A percentile compares a stretch with the other conserved stretches of the same genome.
Evolutionary conservation across 2,797 vertebrate genomes (phyloP).

Genomic region (Gymnothorax reevesii): DNA sequence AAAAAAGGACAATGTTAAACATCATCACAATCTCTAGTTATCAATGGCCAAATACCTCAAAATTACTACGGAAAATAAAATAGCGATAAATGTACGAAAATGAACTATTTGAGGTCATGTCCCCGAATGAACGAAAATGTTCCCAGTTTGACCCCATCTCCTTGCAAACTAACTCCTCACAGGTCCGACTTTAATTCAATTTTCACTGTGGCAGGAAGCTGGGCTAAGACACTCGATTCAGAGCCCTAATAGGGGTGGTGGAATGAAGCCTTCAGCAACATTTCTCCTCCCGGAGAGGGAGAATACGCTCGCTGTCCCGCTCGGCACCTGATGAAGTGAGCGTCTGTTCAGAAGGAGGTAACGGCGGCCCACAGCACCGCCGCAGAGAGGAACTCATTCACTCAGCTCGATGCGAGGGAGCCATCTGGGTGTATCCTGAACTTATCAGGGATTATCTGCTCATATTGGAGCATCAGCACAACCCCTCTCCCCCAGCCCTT

Average conservation of each 20-base stretch:
- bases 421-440: conserved; percentile 37
- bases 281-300: conserved; percentile 74
- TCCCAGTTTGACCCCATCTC: conserved; percentile 18
- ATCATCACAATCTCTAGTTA: conserved; percentile 24
- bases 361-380: conserved; percentile 50
- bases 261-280: conserved; percentile 78
- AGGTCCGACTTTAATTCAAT: conserved; percentile 70
- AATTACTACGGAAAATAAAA: neutral
- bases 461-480: conserved; percentile 48
- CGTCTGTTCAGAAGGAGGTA: conserved; percentile 48
- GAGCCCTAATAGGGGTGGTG: conserved; percentile 45
- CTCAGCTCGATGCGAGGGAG: conserved; percentile 37
- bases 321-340: conserved; percentile 60
- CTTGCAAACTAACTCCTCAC: conserved; percentile 49
- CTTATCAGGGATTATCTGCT: conserved; percentile 61
- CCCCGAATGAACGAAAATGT: conserved; percentile 4
- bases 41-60: neutral
- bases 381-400: conserved; percentile 61
- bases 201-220: conserved; percentile 70
- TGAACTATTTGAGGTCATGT: neutral
- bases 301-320: conserved; percentile 74
- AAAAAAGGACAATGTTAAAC: neutral
- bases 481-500: neutral
- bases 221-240: conserved; percentile 54
- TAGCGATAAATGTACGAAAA: neutral